Evolutionary conservation across 2,797 vertebrate genomes (phyloP), one percentile per base, ranked within the genome.

Genomic region (Siniperca obscura): DNA sequence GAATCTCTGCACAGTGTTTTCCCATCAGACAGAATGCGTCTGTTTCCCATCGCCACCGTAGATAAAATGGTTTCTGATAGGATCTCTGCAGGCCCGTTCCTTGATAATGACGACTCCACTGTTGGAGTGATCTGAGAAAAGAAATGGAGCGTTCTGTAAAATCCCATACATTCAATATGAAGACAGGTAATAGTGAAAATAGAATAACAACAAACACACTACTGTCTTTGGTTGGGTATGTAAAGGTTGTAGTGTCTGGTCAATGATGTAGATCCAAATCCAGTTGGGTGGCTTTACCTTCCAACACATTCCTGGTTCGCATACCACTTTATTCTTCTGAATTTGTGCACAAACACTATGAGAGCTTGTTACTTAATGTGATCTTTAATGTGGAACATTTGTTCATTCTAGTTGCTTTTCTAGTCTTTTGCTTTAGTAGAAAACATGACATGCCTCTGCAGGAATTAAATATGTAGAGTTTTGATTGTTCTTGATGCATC

Each of bases 11-110:
- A 40, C 46, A 27, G 48, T 67, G 60, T 72, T 66, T 81, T 78
- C 78, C 73, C 80, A 78, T 86, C 71, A 84, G 71, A 72, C 60
- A 40, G n/a, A 75, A 75, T 36, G 40, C 38, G 46, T 81, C 80
- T 74, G 74, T 80, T 81, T 81, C 70, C 75, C 72, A 57, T 86
- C 67, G 61, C 13, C 68, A 19, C 66, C 2, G 4, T 3, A 66
- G 74, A 85, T 88, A 67, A 79, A 76, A 75, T 72, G 70, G 48
- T 71, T 14, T 76, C 11, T 74, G 75, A 80, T 65, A 48, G 62
- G 53, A 83, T 82, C 72, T 74, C 67, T 60, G 76, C 71, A 66
- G 76, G 30, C 64, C 59, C 3, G 19, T 66, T 81, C 9, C 62
- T 81, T 44, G 62, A 67, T 80, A 59, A 66, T 36, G 79, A 73